Percentiles rank a stretch among this genome's conserved stretches.
These are phyloP conservation scores for Aythya baeri DNA, from an alignment of 2,113 vertebrate species.

Conservation along the genomic window DNA sequence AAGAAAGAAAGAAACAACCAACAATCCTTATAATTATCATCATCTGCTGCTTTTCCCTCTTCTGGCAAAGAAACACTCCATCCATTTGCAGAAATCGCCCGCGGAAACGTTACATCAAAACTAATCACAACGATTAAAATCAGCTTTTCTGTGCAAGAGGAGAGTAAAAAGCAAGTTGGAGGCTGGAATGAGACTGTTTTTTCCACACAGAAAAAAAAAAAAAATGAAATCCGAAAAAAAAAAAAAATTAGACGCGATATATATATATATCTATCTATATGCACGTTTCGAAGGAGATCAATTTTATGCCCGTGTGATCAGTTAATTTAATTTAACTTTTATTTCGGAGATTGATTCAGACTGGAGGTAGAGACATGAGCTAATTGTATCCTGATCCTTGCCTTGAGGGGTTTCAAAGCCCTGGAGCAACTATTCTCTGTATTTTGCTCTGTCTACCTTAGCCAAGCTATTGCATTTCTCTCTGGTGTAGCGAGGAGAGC, in stretches of 20 bases:
- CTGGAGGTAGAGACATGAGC: conserved; percentile 97
- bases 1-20: conserved; percentile 85
- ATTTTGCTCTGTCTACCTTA: conserved; percentile 99
- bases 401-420: conserved; percentile 99
- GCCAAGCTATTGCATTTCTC: conserved; percentile 99
- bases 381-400: conserved; percentile 99
- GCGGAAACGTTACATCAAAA: conserved; percentile 99
- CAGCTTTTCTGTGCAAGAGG: conserved; percentile 96
- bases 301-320: conserved; percentile 83
- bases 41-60: conserved; percentile 96
- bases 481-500: conserved; percentile 92
- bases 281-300: conserved; percentile 79
- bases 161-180: conserved; percentile 92
- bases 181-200: conserved; percentile 87
- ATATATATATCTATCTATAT: conserved; percentile 69
- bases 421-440: conserved; percentile 98
- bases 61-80: conserved; percentile 99
- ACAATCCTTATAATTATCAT: conserved; percentile 99
- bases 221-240: conserved; percentile 62
- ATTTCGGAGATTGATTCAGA: conserved; percentile 94
- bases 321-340: conserved; percentile 91
- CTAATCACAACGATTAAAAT: conserved; percentile 99
- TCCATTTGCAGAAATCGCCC: conserved; percentile 98
- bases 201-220: conserved; percentile 48
- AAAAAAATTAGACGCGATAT: conserved; percentile 36